A percentile compares a stretch with the other conserved stretches of the same genome.
phyloP scores from a whole-genome alignment of 2,797 vertebrate genomes.

The Nasua narica region DNA sequence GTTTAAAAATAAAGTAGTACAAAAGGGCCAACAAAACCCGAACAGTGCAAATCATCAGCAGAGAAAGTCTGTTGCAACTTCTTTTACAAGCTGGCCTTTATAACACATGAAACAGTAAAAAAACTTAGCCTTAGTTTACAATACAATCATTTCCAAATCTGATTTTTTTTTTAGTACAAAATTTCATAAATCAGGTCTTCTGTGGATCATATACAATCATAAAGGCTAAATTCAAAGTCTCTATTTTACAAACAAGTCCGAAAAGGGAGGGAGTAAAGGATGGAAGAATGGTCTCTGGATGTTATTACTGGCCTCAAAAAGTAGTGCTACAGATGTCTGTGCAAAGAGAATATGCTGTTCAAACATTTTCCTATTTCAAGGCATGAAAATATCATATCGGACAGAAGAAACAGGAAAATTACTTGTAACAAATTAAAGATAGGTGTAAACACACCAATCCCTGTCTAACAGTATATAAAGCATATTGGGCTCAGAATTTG shows the following conservation, averaged over 20 bases:
- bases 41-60: constrained; percentile 94
- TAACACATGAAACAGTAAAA: constrained; percentile 90
- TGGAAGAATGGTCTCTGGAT: constrained; percentile 88
- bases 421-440: constrained; percentile 83
- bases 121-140: constrained; percentile 97
- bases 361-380: constrained; percentile 87
- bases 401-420: constrained; percentile 86
- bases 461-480: constrained; percentile 86
- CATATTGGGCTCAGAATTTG: constrained; percentile 87
- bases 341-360: constrained; percentile 85
- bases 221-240: constrained; percentile 97
- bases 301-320: constrained; percentile 94
- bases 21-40: constrained; percentile 86
- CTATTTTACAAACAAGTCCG: constrained; percentile 95
- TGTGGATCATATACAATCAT: constrained; percentile 99
- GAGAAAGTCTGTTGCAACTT: constrained; percentile 94
- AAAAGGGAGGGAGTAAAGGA: constrained; percentile 90
- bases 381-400: constrained; percentile 87
- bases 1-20: constrained; percentile 86
- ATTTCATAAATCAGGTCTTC: constrained; percentile 96
- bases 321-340: constrained; percentile 95
- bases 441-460: constrained; percentile 84
- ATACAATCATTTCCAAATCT: constrained; percentile 97
- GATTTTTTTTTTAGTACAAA: constrained; percentile 93
- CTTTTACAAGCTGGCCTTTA: constrained; percentile 96